A percentile compares a stretch with the other conserved stretches of the same genome.
Evolutionary conservation across 1,140 invertebrate species (phyloP).

Genomic region (Megalopta genalis): DNA sequence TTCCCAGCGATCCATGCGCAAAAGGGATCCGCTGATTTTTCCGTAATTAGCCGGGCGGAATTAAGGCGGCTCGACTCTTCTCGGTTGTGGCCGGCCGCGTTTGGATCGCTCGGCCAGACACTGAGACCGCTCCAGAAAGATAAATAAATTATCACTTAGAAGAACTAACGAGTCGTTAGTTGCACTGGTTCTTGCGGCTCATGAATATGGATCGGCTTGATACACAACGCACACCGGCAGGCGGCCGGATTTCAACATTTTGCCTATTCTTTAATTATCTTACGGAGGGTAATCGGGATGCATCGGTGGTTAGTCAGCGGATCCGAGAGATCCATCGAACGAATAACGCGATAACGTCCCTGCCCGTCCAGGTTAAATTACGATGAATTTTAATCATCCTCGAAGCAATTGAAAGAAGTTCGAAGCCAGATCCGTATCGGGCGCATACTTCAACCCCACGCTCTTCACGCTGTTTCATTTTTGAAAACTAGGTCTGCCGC

Average conservation of each 20-base stretch:
- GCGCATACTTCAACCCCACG: too few species aligned
- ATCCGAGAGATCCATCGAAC: conserved; percentile 14
- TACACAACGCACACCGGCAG: conserved; percentile 23
- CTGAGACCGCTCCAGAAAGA: conserved; percentile 70
- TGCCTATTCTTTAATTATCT: conserved; percentile 56
- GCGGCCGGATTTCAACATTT: conserved; percentile 58
- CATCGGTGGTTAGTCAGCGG: conserved; percentile 10
- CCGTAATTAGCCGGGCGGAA: conserved; percentile 71
- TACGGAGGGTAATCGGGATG: conserved; percentile 13
- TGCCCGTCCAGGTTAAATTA: neutral
- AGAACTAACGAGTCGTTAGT: conserved; percentile 68
- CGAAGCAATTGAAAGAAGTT: neutral
- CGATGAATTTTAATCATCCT: conserved; percentile 3
- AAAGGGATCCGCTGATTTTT: conserved; percentile 67
- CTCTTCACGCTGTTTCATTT: neutral
- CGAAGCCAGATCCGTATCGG: neutral
- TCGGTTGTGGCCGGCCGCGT: conserved; percentile 51
- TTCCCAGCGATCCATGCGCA: conserved; percentile 57
- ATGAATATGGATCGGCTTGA: conserved; percentile 65
- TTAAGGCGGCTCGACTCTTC: conserved; percentile 49
- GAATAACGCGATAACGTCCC: neutral
- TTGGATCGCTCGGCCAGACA: conserved; percentile 66
- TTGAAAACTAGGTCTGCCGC: neutral
- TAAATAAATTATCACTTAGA: conserved; percentile 74
- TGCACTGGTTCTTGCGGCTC: conserved; percentile 65